Percentiles rank a stretch among this genome's conserved stretches.
These are phyloP conservation scores for Cynopterus sphinx DNA, from an alignment of 2,797 vertebrate genomes.

Conservation along the genomic window DNA sequence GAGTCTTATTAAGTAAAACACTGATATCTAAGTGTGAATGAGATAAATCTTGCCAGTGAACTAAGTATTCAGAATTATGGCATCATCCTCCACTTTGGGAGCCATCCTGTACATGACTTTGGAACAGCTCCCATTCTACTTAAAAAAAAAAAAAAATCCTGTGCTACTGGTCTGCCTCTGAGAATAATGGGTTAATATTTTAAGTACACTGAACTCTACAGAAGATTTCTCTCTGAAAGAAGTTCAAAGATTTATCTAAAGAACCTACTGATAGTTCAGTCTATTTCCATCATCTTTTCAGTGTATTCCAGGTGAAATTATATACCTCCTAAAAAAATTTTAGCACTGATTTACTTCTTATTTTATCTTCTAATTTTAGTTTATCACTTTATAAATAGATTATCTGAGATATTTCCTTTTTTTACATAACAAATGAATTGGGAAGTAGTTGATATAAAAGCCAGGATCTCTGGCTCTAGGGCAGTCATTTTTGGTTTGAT, in stretches of 20 bases:
- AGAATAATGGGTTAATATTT: slow-evolving; percentile 27
- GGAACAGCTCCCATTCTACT: background rate
- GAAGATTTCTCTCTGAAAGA: background rate
- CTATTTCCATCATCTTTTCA: background rate
- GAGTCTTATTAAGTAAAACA: background rate
- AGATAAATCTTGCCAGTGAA: background rate
- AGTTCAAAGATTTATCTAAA: slow-evolving; percentile 14
- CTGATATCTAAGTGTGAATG: background rate
- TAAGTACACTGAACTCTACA: background rate
- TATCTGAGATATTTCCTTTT: background rate
- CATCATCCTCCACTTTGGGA: background rate
- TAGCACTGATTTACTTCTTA: slow-evolving; percentile 11
- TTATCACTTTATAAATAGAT: slow-evolving; percentile 50
- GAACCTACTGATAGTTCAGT: slow-evolving; percentile 20
- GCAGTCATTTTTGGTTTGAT: background rate
- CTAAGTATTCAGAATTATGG: background rate
- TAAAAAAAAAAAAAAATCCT: background rate
- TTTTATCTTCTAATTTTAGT: slow-evolving; percentile 18
- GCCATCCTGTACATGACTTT: background rate
- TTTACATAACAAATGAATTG: background rate
- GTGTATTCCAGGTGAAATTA: background rate
- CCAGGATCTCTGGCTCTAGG: background rate
- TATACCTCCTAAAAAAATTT: slow-evolving; percentile 1
- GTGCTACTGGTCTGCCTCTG: background rate
- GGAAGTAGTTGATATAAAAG: background rate